Evolutionary conservation across 2,797 vertebrate species (phyloP).

Genomic region (Dendrocincla tyrannina): DNA sequence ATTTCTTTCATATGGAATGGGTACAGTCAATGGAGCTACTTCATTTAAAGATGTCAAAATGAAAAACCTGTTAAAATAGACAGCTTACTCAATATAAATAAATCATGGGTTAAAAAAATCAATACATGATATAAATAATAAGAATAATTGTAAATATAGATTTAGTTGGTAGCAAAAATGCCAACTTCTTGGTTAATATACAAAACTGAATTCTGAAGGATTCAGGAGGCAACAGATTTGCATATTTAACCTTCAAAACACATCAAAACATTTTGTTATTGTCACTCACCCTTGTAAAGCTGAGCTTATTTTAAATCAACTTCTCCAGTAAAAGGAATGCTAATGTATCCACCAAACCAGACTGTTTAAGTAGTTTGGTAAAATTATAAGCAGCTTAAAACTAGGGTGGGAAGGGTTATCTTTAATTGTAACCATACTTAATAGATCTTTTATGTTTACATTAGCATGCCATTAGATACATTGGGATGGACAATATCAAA

Average conservation of each 20-base stretch:
- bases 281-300: background rate
- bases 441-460: background rate
- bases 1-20: background rate
- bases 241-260: background rate
- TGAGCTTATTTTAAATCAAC: background rate
- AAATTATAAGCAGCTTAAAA: background rate
- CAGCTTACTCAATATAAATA: background rate
- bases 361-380: background rate
- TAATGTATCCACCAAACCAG: background rate
- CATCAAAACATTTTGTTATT: background rate
- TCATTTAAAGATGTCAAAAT: background rate
- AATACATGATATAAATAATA: background rate
- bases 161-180: accelerated
- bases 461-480: background rate
- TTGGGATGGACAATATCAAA: background rate
- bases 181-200: background rate
- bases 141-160: background rate
- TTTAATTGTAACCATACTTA: background rate
- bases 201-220: background rate
- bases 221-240: background rate
- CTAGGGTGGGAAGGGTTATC: background rate
- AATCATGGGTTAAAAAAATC: background rate
- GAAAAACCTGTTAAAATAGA: background rate
- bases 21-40: background rate
- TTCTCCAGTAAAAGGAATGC: background rate